These are phyloP conservation scores for Spongilla lacustris DNA, from an alignment of 37 sponge, comb jelly and placozoan species.

Conservation along the genomic window DNA sequence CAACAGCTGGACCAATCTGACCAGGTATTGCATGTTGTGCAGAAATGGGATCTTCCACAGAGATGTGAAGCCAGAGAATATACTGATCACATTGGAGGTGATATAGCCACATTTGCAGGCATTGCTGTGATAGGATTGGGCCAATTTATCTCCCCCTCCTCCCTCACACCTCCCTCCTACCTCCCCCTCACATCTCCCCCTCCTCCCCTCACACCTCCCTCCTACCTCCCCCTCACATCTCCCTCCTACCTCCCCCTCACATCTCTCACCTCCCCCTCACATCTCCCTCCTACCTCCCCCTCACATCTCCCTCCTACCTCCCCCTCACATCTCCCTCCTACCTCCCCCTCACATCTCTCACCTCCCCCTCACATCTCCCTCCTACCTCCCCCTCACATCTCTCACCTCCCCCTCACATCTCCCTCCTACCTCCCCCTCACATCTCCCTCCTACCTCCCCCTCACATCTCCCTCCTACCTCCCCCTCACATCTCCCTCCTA, in stretches of 20 bases:
- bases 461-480: neutral
- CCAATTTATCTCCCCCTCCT: neutral
- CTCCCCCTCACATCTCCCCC: neutral
- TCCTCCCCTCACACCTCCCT: neutral
- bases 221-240: too few relatives aligned
- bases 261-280: neutral
- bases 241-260: neutral
- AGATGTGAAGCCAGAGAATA: slow-evolving; percentile 99
- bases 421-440: neutral
- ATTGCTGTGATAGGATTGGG: neutral
- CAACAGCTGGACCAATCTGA: too few relatives aligned
- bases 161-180: neutral
- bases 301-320: neutral
- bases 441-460: neutral
- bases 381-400: neutral
- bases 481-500: neutral
- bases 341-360: neutral
- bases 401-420: neutral
- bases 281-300: neutral
- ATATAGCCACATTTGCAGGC: slow-evolving; percentile 22
- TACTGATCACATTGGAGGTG: slow-evolving; percentile 76
- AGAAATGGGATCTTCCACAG: slow-evolving; percentile 99
- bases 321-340: neutral
- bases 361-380: neutral
- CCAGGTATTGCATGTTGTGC: neutral